Evolutionary conservation across 1,140 invertebrate genomes (phyloP), one percentile per base, ranked within the genome.

Genomic region (Homalodisca vitripennis): DNA sequence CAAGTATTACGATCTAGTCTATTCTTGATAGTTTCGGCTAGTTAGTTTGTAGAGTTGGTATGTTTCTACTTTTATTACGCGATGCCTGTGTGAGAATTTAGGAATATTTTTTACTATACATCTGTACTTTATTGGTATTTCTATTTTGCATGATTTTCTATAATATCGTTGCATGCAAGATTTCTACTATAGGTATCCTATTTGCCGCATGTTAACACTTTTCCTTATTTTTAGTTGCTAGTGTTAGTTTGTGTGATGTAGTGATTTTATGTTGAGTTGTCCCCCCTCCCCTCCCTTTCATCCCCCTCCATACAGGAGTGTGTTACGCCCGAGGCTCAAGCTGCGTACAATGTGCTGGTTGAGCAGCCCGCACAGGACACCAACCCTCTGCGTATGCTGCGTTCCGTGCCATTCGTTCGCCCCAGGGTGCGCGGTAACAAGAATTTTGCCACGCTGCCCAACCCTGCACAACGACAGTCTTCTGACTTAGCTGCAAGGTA

Each of bases 311-410:
- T 67, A 78, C 80, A 92, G 90, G 85, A 87, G 2, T 88, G 88
- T 41, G 82, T 93, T 68, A 91, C 89, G n/a, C 87, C 89, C 72
- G 90, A 92, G 75, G 88, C 93, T 32, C 93, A 94, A 76, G 89
- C 93, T 77, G 95, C 94, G 0, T 98, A 98, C 82, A 92, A 93
- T 77, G 90, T 90, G 73, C 81, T 98, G 32, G 93, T 98, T 46
- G 94, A 96, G 73, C 89, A 87, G 57, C 87, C 17, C 17, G 70
- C 60, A 1, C 66, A 41, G 55, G 1, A 41, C 69, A 13, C 48
- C 69, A 26, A 68, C 46, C 24, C 69, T 91, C 91, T 1, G 79
- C 93, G 89, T 78, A 90, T 62, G 89, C 80, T 93, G 27, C 81
- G 90, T 46, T 85, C 84, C 12, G 87, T 86, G 1, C 80, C 83